Base-by-base conservation (phyloP, 2,797 vertebrate genomes). In the Vireo griseus region DNA sequence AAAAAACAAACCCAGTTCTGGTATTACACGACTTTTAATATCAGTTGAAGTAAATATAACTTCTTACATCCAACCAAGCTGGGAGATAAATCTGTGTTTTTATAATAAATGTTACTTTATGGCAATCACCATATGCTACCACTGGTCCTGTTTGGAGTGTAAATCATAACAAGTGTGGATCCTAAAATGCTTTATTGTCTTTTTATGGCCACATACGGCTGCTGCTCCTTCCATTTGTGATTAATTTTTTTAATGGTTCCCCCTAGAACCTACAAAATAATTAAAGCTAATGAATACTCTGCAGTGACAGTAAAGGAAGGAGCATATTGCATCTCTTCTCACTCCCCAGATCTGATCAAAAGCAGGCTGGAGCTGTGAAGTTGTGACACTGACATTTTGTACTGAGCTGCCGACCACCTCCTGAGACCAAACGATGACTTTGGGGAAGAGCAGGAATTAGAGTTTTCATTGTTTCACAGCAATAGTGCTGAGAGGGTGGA, bases 201-300 rank as follows among this genome's bases (percentile, higher is more conserved):
- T 93, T 97, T 97, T 96, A 96, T 24, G 63, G 95, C 88, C 92
- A 77, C 96, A 71, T 57, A 78, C 8, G 63, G 91, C 94, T 89
- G 88, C 82, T 71, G 82, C 63, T 93, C 92, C 74, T 93, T 88
- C 92, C 89, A 71, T 55, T 96, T 79, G 90, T 93, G 95, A 96
- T 97, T 97, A 94, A 96, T 96, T 95, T 96, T 96, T 93, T 75
- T 91, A 96, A 98, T 82, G 90, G 91, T 55, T 97, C 96, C 97
- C 95, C 90, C 67, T 94, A 96, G 97, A 96, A 97, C 95, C 94
- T 86, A 74, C 94, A 93, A 97, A 96, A 96, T 94, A 97, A 97
- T 97, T 96, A 96, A 94, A 97, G 87, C 92, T 97, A 94, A 98
- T 97, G 97, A 97, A 94, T 63, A 33, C 66, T 96, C 75, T 4